Evolutionary conservation across 2,888 invertebrate species (phyloP).

Genomic region (Hemistola chrysoprasaria): DNA sequence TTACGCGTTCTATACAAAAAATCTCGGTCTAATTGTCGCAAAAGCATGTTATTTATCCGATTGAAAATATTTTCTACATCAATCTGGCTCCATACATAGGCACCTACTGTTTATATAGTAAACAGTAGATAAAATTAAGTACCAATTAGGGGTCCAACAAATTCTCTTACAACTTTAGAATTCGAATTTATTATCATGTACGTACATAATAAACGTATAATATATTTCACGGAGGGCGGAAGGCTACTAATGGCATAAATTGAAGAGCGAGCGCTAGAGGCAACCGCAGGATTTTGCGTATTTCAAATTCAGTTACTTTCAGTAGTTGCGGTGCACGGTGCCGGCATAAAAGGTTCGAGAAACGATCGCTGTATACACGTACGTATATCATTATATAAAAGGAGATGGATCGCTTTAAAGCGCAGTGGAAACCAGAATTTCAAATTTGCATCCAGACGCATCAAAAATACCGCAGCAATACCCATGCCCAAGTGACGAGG

Average conservation of each 20-base stretch:
- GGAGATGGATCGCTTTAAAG: conserved; percentile 59
- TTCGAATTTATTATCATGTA: conserved; percentile 44
- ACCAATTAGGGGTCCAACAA: conserved; percentile 44
- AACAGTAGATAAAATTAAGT: conserved; percentile 28
- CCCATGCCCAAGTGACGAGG: conserved; percentile 27
- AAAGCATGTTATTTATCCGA: conserved; percentile 10
- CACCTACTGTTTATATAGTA: no score
- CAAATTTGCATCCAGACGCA: conserved; percentile 51
- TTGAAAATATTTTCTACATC: conserved; percentile 14
- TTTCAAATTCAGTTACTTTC: conserved; percentile 73
- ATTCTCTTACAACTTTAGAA: conserved; percentile 48
- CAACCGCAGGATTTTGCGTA: conserved; percentile 71
- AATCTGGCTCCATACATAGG: no score
- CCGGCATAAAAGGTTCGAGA: conserved; percentile 44
- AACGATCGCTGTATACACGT: conserved; percentile 50
- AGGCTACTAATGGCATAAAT: conserved; percentile 73
- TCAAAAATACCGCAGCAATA: conserved; percentile 40
- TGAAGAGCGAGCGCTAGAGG: conserved; percentile 64
- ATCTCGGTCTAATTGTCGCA: conserved; percentile 21
- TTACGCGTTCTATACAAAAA: conserved; percentile 35
- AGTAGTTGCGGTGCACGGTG: conserved; percentile 37
- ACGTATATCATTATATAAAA: conserved; percentile 49
- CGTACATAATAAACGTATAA: conserved; percentile 43
- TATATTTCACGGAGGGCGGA: conserved; percentile 56
- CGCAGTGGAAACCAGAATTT: conserved; percentile 53